A percentile compares a stretch with the other conserved stretches of the same genome.
Conservation (phyloP, 2,888 invertebrate species). For the Aphrophora alni region DNA sequence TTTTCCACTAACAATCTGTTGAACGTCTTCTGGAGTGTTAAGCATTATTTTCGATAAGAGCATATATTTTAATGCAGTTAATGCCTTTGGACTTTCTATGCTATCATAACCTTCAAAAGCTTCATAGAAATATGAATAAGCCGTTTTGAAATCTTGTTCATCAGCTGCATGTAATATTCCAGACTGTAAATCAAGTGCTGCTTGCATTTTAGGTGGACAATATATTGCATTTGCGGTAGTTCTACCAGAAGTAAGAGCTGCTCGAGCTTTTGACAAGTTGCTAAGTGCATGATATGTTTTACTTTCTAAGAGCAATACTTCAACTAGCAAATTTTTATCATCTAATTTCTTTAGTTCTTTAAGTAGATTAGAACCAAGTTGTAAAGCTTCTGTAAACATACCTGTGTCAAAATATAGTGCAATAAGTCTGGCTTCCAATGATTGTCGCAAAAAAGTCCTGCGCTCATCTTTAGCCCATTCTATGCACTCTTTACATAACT, state of each 20-base stretch:
- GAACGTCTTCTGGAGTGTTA: slow-evolving; percentile 95
- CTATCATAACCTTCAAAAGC: slow-evolving; percentile 99
- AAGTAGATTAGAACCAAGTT: slow-evolving; percentile 84
- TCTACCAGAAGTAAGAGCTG: slow-evolving; percentile 95
- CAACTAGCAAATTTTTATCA: slow-evolving; percentile 97
- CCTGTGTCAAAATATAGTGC: slow-evolving; percentile 93
- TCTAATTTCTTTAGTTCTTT: slow-evolving; percentile 98
- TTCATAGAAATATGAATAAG: slow-evolving; percentile 99
- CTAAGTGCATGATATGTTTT: slow-evolving; percentile 98
- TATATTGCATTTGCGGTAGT: slow-evolving; percentile 99
- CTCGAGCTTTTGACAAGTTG: slow-evolving; percentile 95
- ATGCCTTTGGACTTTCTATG: slow-evolving; percentile 88
- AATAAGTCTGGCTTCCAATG: slow-evolving; percentile 92
- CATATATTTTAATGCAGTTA: slow-evolving; percentile 99
- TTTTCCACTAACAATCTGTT: slow-evolving; percentile 94
- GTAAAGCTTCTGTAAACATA: slow-evolving; percentile 85
- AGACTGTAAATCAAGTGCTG: slow-evolving; percentile 95
- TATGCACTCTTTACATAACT: slow-evolving; percentile 96
- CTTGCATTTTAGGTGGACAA: slow-evolving; percentile 98
- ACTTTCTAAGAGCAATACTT: slow-evolving; percentile 97
- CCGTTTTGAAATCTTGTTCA: slow-evolving; percentile 99
- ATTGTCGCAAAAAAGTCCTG: slow-evolving; percentile 95
- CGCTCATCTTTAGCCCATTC: slow-evolving; percentile 99
- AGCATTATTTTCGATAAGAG: slow-evolving; percentile 98
- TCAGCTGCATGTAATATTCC: slow-evolving; percentile 99